Base-by-base conservation (phyloP, 2,797 vertebrate species). In the Discoglossus pictus region DNA sequence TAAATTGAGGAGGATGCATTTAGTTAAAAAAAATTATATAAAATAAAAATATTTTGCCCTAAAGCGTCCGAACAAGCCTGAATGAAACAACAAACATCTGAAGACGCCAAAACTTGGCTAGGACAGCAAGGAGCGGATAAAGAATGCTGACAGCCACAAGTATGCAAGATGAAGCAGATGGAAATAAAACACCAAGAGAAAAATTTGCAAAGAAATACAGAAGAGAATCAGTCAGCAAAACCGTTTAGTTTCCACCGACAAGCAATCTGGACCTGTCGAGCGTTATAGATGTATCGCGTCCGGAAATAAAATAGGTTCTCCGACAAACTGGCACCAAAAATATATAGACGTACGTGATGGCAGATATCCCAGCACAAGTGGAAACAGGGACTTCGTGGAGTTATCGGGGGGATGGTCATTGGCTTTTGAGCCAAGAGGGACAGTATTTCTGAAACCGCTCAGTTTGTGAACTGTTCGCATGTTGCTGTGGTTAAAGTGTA, bases 221-320 rank as follows among this genome's bases (percentile, higher is more conserved):
- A 61, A 48, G 18, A 21, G 34, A 7, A 61, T 61, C 18, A 61
- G 59, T 61, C 59, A 61, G 59, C 59, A 38, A 13, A 61, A 61
- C 34, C 23, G 59, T 50, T 38, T 39, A 15, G 44, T 39, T 61
- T 20, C 50, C 44, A 20, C 24, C 0, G 31, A 48, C 44, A 36
- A 36, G 59, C 59, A 61, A 61, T 61, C 43, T 61, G 44, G 44
- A 61, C 23, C 31, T 61, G 59, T 61, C 43, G 5, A 61, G 59
- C 31, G 17, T 61, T 61, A 61, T 48, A 24, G 44, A 61, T 50
- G 44, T 48, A 31, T 21, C 27, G 7, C 34, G 38, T 34, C 18
- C 13, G 6, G 24, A 25, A 47, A 25, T 23, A 50, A 16, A 12
- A 50, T 20, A 47, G 25, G 12, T 61, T 16, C 15, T 39, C 59